Evolutionary conservation across 2,888 invertebrate species (phyloP).

Genomic region (Trachelus tabidus): DNA sequence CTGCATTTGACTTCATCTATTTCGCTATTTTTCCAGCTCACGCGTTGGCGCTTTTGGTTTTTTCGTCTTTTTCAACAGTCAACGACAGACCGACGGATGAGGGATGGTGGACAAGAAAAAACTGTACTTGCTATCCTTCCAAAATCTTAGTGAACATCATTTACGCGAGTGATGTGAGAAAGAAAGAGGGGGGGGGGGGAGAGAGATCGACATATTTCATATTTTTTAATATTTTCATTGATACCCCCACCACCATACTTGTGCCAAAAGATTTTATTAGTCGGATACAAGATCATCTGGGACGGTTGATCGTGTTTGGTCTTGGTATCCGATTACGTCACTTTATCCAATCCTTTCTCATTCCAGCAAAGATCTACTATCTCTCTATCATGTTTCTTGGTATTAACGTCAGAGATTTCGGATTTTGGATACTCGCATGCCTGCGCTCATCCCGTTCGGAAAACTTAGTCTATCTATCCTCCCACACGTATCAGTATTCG

Average conservation of each 20-base stretch:
- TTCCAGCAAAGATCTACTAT: neutral
- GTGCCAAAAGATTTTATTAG: too few relatives aligned
- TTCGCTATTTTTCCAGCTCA: constrained; percentile 12
- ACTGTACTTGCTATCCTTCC: too few relatives aligned
- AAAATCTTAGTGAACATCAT: too few relatives aligned
- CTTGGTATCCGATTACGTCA: too few relatives aligned
- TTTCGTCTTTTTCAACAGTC: constrained; percentile 21
- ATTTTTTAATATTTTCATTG: too few relatives aligned
- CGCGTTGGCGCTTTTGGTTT: constrained; percentile 21
- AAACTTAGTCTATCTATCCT: neutral
- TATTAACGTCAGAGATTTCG: neutral
- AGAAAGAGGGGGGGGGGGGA: constrained; percentile 15
- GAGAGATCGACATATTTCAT: neutral
- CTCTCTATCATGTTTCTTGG: neutral
- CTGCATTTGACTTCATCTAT: constrained; percentile 16
- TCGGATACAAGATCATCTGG: neutral
- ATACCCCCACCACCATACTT: too few relatives aligned
- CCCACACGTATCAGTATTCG: neutral
- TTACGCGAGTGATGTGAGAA: constrained; percentile 6
- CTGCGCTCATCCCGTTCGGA: neutral
- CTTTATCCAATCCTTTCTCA: too few relatives aligned
- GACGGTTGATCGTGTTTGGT: neutral
- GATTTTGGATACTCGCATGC: neutral
- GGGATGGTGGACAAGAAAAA: constrained; percentile 11
- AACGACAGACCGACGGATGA: constrained; percentile 1